Percentiles rank a stretch among this genome's conserved stretches.
phyloP scores from a whole-genome alignment of 2,888 invertebrate species.

The Parasteatoda lunata region DNA sequence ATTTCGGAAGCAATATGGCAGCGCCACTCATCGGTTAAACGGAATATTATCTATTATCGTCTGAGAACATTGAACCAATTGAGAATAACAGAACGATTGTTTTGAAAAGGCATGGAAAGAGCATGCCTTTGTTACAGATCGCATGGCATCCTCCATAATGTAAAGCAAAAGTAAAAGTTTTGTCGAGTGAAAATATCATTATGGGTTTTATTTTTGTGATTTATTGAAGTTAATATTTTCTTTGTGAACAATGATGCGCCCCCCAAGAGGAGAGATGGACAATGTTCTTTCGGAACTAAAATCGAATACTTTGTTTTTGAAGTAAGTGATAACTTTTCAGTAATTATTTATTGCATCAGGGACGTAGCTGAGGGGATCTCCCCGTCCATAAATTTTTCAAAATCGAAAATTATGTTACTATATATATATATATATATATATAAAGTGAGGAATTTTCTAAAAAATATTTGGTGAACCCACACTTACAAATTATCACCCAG shows the following conservation, averaged over 20 bases:
- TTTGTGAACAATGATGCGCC: slow-evolving; percentile 35
- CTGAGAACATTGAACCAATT: slow-evolving; percentile 34
- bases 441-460: no score
- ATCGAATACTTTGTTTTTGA: slow-evolving; percentile 21
- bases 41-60: slow-evolving; percentile 32
- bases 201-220: not conserved
- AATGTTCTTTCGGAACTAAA: slow-evolving; percentile 22
- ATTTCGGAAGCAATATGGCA: slow-evolving; percentile 10
- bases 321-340: slow-evolving; percentile 27
- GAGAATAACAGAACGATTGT: slow-evolving; percentile 13
- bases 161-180: not conserved
- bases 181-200: not conserved
- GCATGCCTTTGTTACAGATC: slow-evolving; percentile 22
- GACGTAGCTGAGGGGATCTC: not conserved
- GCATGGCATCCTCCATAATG: slow-evolving; percentile 31
- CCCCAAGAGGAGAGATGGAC: slow-evolving; percentile 29
- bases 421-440: no score
- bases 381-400: no score
- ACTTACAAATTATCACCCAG: no score
- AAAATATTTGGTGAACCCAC: no score
- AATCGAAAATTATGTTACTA: no score
- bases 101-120: not conserved
- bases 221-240: not conserved
- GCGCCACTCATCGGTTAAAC: not conserved
- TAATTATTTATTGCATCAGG: not conserved